Evolutionary conservation across 2,797 vertebrate genomes (phyloP).

Genomic region (Varecia variegata): DNA sequence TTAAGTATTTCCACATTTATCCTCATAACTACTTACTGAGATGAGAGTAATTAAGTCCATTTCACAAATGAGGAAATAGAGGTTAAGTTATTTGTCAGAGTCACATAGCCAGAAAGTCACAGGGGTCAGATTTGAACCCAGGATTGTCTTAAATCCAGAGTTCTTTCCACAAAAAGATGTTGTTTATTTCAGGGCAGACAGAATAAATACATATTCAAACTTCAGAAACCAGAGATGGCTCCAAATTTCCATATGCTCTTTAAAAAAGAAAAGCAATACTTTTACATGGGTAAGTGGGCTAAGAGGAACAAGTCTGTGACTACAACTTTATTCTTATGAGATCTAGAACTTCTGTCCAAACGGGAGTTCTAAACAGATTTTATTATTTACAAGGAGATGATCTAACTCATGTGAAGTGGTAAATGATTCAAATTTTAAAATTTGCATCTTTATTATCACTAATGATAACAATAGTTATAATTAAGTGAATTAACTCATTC

Average conservation of each 20-base stretch:
- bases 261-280: neutral
- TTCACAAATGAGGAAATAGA: neutral
- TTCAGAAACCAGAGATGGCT: neutral
- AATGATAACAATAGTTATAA: neutral
- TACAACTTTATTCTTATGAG: neutral
- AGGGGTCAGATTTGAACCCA: neutral
- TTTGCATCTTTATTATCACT: neutral
- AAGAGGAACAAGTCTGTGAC: neutral
- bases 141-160: neutral
- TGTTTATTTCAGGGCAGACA: neutral
- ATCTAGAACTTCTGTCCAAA: neutral
- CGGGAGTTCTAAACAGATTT: constrained; percentile 29
- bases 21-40: neutral
- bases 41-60: neutral
- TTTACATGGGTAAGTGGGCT: neutral
- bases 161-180: constrained; percentile 19
- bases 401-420: neutral
- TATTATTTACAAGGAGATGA: neutral
- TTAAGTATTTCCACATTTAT: neutral
- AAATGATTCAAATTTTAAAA: neutral
- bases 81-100: neutral
- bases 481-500: neutral
- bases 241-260: neutral
- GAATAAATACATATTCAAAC: constrained; percentile 15
- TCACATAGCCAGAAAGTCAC: neutral